phyloP scores from a whole-genome alignment of 1,140 invertebrate species.

The Magallana gigas region DNA sequence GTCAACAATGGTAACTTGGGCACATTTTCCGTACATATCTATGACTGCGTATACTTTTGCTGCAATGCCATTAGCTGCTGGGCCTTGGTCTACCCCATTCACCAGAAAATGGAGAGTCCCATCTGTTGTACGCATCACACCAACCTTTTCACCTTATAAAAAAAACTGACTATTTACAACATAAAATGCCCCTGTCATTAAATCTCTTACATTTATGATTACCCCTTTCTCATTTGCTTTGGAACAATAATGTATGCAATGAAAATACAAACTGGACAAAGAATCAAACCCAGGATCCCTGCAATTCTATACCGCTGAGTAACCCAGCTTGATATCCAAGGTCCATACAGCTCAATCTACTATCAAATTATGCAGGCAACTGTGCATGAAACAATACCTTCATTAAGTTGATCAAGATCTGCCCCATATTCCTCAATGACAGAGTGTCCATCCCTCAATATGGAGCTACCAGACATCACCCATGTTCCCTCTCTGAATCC shows the following conservation, averaged over 20 bases:
- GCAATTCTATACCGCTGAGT: too few species aligned
- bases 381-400: background rate
- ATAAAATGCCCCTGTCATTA: too few species aligned
- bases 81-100: slow-evolving; percentile 92
- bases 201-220: too few species aligned
- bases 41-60: slow-evolving; percentile 89
- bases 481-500: slow-evolving; percentile 91
- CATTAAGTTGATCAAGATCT: slow-evolving; percentile 85
- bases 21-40: slow-evolving; percentile 95
- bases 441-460: slow-evolving; percentile 90
- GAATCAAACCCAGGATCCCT: too few species aligned
- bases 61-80: slow-evolving; percentile 89
- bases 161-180: background rate
- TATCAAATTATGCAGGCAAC: too few species aligned
- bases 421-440: slow-evolving; percentile 91
- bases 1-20: slow-evolving; percentile 86
- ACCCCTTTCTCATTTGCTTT: too few species aligned
- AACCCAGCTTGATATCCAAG: too few species aligned
- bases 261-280: too few species aligned
- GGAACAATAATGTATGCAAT: too few species aligned
- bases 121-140: slow-evolving; percentile 78
- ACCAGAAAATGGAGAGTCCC: slow-evolving; percentile 93
- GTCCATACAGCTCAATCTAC: too few species aligned
- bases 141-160: slow-evolving; percentile 84
- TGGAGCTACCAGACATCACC: slow-evolving; percentile 92